phyloP scores from a whole-genome alignment of 2,888 invertebrate species.

The Hypena proboscidalis region DNA sequence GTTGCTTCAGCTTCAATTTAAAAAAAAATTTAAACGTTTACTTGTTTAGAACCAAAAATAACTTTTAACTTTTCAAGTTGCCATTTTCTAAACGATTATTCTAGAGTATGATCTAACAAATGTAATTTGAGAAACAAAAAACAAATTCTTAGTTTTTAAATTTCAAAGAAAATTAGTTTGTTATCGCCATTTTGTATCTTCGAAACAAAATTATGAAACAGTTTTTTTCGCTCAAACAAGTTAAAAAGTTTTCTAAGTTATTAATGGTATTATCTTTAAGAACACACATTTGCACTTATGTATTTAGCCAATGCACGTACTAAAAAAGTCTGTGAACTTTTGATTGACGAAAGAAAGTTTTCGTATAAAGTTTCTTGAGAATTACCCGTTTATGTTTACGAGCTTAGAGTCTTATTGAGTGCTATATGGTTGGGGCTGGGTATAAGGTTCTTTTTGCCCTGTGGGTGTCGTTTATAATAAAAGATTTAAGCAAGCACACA shows the following conservation, averaged over 20 bases:
- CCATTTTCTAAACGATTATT: too few relatives aligned
- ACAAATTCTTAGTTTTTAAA: too few relatives aligned
- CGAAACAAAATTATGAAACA: too few relatives aligned
- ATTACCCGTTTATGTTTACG: background rate
- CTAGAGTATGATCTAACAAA: too few relatives aligned
- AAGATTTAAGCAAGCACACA: background rate
- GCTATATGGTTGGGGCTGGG: background rate
- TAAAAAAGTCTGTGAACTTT: conserved; percentile 23
- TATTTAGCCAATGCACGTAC: conserved; percentile 3
- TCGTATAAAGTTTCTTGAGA: conserved; percentile 2
- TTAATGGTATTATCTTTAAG: conserved; percentile 10
- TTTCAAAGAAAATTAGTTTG: background rate
- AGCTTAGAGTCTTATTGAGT: background rate
- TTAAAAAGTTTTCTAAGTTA: too few relatives aligned
- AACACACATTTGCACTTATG: conserved; percentile 13
- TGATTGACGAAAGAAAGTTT: conserved; percentile 14
- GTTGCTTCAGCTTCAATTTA: background rate
- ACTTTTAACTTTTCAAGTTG: too few relatives aligned
- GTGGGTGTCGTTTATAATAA: conserved; percentile 3
- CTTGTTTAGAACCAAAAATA: too few relatives aligned
- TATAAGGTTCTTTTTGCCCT: background rate
- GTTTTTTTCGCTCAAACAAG: too few relatives aligned
- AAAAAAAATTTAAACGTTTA: too few relatives aligned
- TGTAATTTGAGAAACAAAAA: too few relatives aligned
- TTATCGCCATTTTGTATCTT: too few relatives aligned